A percentile compares a stretch with the other conserved stretches of the same genome.
phyloP scores from a whole-genome alignment of 1,140 invertebrate genomes.

The Rhyzopertha dominica region DNA sequence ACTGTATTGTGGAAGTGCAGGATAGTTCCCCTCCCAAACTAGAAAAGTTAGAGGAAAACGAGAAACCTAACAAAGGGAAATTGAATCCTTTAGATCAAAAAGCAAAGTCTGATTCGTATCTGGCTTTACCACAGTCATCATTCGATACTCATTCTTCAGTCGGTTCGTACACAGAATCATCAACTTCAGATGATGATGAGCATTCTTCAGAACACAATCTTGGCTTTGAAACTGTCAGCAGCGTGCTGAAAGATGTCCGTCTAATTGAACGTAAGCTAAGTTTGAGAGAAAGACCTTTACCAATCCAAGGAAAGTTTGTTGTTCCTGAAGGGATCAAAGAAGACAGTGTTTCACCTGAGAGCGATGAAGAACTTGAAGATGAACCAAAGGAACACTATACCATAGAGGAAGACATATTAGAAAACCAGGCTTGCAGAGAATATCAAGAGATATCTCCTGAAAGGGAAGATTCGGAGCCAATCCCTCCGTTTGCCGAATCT shows the following conservation, averaged over 20 bases:
- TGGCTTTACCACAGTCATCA: slow-evolving; percentile 30
- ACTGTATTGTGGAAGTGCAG: slow-evolving; percentile 32
- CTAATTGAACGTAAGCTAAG: no score
- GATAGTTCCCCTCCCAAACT: slow-evolving; percentile 22
- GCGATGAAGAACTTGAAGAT: no score
- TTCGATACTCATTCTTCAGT: slow-evolving; percentile 46
- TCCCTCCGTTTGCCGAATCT: slow-evolving; percentile 4
- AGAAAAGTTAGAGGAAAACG: no score
- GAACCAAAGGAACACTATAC: no score
- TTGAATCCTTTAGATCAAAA: not conserved
- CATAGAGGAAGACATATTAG: no score
- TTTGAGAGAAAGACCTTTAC: no score
- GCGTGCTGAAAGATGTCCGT: slow-evolving; percentile 51
- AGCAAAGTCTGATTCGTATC: slow-evolving; percentile 9
- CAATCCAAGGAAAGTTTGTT: no score
- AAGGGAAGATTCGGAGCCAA: not conserved
- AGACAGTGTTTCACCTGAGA: no score
- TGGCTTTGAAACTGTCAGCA: slow-evolving; percentile 51
- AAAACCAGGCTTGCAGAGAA: no score
- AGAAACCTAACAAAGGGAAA: no score
- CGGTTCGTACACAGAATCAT: slow-evolving; percentile 47
- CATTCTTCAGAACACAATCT: slow-evolving; percentile 32
- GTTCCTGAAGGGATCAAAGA: no score
- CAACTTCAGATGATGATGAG: slow-evolving; percentile 47
- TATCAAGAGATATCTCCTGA: slow-evolving; percentile 3